Conservation (phyloP, 2,113 vertebrate species). For the Cinclus cinclus region DNA sequence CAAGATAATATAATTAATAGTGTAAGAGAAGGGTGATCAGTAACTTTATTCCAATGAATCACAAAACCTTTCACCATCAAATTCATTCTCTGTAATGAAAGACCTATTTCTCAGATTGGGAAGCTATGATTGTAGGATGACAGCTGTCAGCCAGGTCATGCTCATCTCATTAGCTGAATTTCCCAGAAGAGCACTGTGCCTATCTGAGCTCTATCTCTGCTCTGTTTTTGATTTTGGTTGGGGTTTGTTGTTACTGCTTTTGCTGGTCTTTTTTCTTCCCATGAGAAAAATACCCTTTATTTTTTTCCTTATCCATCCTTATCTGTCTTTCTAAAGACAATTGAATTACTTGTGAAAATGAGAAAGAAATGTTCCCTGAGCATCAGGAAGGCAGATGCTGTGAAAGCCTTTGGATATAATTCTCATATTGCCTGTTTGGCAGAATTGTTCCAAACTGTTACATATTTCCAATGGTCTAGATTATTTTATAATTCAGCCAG, state of each 20-base stretch:
- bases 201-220: neutral
- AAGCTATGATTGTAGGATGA: neutral
- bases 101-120: neutral
- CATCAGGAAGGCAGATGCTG: neutral
- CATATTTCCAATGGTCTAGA: neutral
- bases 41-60: neutral
- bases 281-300: neutral
- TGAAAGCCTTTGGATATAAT: neutral
- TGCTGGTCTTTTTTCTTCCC: fast-evolving
- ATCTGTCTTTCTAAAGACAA: neutral
- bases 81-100: neutral
- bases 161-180: neutral
- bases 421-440: neutral
- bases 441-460: neutral
- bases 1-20: neutral
- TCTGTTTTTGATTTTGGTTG: neutral
- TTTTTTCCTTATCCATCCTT: neutral
- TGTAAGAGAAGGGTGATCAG: neutral
- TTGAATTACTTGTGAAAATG: neutral
- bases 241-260: neutral
- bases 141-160: neutral
- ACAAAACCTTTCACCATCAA: neutral
- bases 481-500: neutral
- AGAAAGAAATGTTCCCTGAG: neutral
- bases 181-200: neutral